Evolutionary conservation across 2,113 vertebrate species (phyloP).

Genomic region (Holacanthus passer): DNA sequence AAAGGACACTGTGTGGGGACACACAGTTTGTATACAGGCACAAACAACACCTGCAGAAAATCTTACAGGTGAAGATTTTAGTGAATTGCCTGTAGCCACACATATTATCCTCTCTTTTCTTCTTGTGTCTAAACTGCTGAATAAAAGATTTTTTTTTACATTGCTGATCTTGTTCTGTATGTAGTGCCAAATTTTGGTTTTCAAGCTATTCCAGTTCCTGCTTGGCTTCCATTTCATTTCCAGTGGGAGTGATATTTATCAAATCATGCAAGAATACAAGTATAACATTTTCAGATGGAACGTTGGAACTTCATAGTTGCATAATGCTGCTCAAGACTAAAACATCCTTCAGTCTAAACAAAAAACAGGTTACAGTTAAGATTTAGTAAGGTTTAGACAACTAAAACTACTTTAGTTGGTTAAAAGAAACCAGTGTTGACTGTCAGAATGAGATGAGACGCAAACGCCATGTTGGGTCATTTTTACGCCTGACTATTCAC

Average conservation of each 20-base stretch:
- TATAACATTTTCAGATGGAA: slow-evolving; percentile 14
- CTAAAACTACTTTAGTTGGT: neutral
- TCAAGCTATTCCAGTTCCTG: slow-evolving; percentile 30
- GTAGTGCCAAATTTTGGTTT: slow-evolving; percentile 21
- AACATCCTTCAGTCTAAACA: neutral
- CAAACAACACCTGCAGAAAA: neutral
- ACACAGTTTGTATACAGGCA: neutral
- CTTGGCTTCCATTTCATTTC: slow-evolving; percentile 38
- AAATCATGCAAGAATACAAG: slow-evolving; percentile 12
- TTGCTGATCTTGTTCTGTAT: neutral
- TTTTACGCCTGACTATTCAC: neutral
- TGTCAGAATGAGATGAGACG: neutral
- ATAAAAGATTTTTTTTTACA: neutral
- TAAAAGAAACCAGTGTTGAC: neutral
- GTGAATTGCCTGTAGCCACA: neutral
- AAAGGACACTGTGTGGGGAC: neutral
- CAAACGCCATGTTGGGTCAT: neutral
- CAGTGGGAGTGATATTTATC: slow-evolving; percentile 53
- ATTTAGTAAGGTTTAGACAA: neutral
- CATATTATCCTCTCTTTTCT: neutral
- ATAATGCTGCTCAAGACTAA: neutral
- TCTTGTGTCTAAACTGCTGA: neutral
- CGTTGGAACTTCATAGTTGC: neutral
- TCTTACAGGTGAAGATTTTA: neutral
- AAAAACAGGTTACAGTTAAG: neutral